phyloP scores from a whole-genome alignment of 2,797 vertebrate species.

The Intellagama lesueurii region DNA sequence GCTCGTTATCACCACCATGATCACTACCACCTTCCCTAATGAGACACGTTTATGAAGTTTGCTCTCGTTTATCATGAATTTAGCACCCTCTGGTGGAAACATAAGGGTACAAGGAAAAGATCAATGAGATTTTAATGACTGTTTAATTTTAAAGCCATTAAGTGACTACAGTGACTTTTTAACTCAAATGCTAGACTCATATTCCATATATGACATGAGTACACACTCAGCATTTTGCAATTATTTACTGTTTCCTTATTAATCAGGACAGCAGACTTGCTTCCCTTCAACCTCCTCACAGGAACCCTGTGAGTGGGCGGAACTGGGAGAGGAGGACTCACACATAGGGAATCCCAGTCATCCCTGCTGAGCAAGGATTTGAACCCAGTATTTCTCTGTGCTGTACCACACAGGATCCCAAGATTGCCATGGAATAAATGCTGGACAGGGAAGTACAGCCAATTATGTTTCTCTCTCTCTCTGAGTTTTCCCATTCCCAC shows the following conservation, averaged over 20 bases:
- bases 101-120: background rate
- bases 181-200: no score
- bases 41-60: background rate
- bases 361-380: background rate
- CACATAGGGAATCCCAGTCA: background rate
- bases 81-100: slow-evolving; percentile 62
- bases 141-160: no score
- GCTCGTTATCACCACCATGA: background rate
- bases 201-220: background rate
- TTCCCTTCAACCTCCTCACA: background rate
- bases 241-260: background rate
- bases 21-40: background rate
- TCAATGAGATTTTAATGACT: background rate
- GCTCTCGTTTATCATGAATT: background rate
- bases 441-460: background rate
- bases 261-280: background rate
- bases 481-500: background rate
- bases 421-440: background rate
- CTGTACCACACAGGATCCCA: background rate
- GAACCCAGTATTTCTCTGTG: background rate
- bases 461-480: background rate
- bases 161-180: no score
- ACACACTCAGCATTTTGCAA: no score
- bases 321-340: no score
- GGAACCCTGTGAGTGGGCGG: background rate